A percentile compares a stretch with the other conserved stretches of the same genome.
Conservation (phyloP, 2,888 invertebrate genomes). For the Meliscaeva auricollis region DNA sequence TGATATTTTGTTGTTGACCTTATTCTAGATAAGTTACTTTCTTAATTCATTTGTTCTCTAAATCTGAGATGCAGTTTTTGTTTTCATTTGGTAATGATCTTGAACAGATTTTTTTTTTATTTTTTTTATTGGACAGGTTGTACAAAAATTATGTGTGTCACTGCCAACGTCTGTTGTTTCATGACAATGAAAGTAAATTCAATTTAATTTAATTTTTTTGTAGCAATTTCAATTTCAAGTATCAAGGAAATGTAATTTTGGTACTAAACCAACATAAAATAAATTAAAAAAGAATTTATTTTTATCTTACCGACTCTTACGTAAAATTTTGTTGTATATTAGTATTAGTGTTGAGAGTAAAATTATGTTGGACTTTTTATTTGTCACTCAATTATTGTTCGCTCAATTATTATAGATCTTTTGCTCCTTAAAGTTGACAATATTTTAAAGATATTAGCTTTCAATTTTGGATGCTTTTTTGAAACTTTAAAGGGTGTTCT, state of each 20-base stretch:
- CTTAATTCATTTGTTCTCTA: constrained; percentile 37
- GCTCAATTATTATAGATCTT: too few relatives aligned
- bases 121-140: neutral
- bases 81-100: constrained; percentile 60
- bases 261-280: too few relatives aligned
- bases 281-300: neutral
- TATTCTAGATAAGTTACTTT: constrained; percentile 65
- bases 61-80: constrained; percentile 38
- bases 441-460: too few relatives aligned
- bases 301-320: neutral
- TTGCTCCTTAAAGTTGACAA: too few relatives aligned
- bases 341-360: too few relatives aligned
- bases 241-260: neutral
- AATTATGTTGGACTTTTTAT: too few relatives aligned
- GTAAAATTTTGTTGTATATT: constrained; percentile 2
- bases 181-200: constrained; percentile 16
- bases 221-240: constrained; percentile 1
- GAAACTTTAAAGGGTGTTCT: too few relatives aligned
- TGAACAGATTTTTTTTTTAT: neutral
- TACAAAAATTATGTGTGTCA: constrained; percentile 18
- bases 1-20: constrained; percentile 55
- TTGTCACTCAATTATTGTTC: too few relatives aligned
- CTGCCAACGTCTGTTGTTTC: constrained; percentile 7
- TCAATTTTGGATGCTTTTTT: too few relatives aligned
- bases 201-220: neutral